These are phyloP conservation scores for Ruditapes philippinarum DNA, from an alignment of 1,140 invertebrate genomes.

Conservation along the genomic window DNA sequence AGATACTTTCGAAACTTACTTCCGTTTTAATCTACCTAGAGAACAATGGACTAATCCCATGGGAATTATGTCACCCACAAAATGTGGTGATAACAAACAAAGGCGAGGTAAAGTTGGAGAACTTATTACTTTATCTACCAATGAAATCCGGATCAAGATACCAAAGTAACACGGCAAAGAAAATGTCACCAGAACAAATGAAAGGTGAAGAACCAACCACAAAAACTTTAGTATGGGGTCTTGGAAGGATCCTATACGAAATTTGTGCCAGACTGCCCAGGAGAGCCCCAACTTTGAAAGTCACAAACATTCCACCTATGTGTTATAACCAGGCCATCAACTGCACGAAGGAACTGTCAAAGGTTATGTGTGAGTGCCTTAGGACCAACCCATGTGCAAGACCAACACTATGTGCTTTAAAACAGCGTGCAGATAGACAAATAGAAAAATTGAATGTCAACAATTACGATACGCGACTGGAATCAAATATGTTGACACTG, in stretches of 20 bases:
- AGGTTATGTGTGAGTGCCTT: constrained; percentile 62
- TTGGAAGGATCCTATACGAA: constrained; percentile 74
- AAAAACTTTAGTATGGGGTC: constrained; percentile 71
- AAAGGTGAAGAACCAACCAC: constrained; percentile 54
- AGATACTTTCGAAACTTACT: constrained; percentile 70
- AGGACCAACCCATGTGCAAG: constrained; percentile 35
- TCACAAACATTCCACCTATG: constrained; percentile 14
- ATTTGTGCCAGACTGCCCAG: constrained; percentile 62
- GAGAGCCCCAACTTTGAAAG: constrained; percentile 29
- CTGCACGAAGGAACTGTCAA: constrained; percentile 43
- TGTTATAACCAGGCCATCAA: constrained; percentile 45
- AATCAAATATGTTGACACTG: constrained; percentile 17
- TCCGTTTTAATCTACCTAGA: constrained; percentile 73
- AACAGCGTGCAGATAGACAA: constrained; percentile 40
- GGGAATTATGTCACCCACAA: constrained; percentile 77
- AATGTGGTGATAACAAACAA: constrained; percentile 72
- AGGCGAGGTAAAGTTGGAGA: constrained; percentile 76
- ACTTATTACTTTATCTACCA: constrained; percentile 77
- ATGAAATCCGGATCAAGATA: constrained; percentile 67
- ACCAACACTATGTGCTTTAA: constrained; percentile 40
- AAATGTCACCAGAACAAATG: constrained; percentile 69
- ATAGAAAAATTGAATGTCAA: constrained; percentile 33
- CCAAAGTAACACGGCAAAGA: constrained; percentile 63
- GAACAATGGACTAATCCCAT: constrained; percentile 70
- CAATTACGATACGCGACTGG: constrained; percentile 29